Base-by-base conservation (phyloP, 2,113 vertebrate species). In the Tragelaphus scriptus region DNA sequence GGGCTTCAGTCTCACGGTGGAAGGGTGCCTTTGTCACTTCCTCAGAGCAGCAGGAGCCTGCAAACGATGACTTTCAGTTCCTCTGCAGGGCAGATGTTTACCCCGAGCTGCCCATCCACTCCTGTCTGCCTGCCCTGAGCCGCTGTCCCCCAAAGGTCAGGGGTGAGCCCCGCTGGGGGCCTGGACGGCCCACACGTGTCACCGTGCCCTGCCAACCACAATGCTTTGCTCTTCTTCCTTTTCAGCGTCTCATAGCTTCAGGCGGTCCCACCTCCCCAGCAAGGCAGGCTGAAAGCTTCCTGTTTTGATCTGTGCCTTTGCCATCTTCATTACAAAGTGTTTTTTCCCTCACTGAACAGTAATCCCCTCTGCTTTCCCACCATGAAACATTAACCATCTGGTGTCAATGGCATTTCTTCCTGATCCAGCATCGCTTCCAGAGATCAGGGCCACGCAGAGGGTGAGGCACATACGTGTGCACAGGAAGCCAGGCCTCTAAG, bases 41-140 rank as follows among this genome's bases (percentile, higher is more conserved):
- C 93, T 87, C 51, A 2, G 68, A 53, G 19, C 36, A 19, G n/a
- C 71, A 30, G n/a, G 65, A 84, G 55, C 59, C 84, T 65, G 7
- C 30, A 17, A 49, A 30, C 3, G 2, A 81, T 49, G 59, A 65
- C 93, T 97, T 94, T 95, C 68, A 0, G 95, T 96, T 97, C 95
- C 93, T 80, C 94, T 82, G 40, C 3, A 0, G 71, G 28, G n/a
- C 30, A 2, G 25, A 3, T n/a, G 47, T 63, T 61, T 11, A 47
- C 44, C 49, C 15, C 0, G 3, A 84, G 81, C 32, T 12, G 28
- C 87, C 61, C 0, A 0, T 23, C 56, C 16, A 1, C 53, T n/a
- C 21, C 87, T 61, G 30, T 17, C 28, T 12, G 19, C 92, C 58
- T 95, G 49, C 15, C 23, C 77, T 7, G 68, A 95, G 40, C 36